phyloP scores from a whole-genome alignment of 2,797 vertebrate genomes.

The Poecilia gillii region DNA sequence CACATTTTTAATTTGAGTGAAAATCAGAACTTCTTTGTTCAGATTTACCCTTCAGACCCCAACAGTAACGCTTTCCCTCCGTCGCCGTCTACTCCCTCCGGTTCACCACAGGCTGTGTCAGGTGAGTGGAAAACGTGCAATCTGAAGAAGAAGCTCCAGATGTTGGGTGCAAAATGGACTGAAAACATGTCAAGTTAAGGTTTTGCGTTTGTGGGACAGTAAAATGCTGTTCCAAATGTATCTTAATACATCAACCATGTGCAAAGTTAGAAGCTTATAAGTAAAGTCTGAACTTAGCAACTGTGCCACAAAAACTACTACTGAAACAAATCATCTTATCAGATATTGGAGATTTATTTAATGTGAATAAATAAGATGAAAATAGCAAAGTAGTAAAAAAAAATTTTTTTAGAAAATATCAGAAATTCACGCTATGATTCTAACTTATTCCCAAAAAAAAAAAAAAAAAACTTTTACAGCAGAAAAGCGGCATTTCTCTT shows the following conservation, averaged over 20 bases:
- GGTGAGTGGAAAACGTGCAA: conserved; percentile 74
- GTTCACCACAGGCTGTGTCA: conserved; percentile 93
- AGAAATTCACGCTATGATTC: not conserved
- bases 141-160: conserved; percentile 44
- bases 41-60: conserved; percentile 97
- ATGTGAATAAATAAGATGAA: not conserved
- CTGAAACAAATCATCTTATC: not conserved
- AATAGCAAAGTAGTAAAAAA: not conserved
- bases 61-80: conserved; percentile 92
- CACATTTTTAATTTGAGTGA: conserved; percentile 12
- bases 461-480: not conserved
- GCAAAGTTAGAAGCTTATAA: not conserved
- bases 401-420: not conserved
- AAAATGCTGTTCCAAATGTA: not conserved
- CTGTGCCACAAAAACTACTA: not conserved
- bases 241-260: not conserved
- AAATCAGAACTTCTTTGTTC: conserved; percentile 40
- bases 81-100: conserved; percentile 92
- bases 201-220: not conserved
- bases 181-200: too few species aligned
- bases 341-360: too few species aligned
- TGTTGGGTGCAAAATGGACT: conserved; percentile 51
- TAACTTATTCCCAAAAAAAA: not conserved
- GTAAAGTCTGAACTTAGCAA: not conserved
- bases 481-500: not conserved